phyloP scores from a whole-genome alignment of 2,113 vertebrate genomes.

The Anas platyrhynchos region DNA sequence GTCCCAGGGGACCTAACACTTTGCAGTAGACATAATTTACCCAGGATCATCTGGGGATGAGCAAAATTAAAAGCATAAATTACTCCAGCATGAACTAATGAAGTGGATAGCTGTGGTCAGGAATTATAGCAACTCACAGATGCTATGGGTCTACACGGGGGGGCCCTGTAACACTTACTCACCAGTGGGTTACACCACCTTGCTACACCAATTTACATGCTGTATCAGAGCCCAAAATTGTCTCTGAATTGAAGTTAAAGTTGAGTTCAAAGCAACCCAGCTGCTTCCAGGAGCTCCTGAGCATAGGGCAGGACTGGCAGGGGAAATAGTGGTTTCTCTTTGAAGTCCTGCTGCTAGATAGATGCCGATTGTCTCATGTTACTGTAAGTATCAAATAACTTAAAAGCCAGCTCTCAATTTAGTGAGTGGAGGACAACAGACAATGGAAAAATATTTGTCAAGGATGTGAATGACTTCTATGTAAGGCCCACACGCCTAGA shows the following conservation, averaged over 20 bases:
- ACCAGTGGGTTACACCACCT: conserved; percentile 42
- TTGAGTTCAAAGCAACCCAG: conserved; percentile 71
- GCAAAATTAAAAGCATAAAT: background rate
- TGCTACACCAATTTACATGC: conserved; percentile 57
- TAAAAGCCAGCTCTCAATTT: conserved; percentile 45
- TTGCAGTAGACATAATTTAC: background rate
- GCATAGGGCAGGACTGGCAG: conserved; percentile 3
- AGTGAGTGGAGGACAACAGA: background rate
- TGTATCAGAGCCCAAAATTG: background rate
- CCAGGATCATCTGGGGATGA: background rate
- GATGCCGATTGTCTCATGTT: conserved; percentile 67
- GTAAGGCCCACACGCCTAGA: background rate
- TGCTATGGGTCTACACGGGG: background rate
- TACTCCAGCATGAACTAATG: background rate
- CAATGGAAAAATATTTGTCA: conserved; percentile 31
- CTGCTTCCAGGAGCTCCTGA: conserved; percentile 56
- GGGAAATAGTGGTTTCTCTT: conserved; percentile 59
- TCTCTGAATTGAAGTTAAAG: conserved; percentile 61
- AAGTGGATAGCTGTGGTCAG: background rate
- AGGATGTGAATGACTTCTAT: background rate
- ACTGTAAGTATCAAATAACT: conserved; percentile 50
- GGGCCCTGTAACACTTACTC: conserved; percentile 8
- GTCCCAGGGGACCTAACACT: background rate
- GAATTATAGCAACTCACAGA: background rate
- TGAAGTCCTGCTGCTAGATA: conserved; percentile 69